Evolutionary conservation across 2,888 invertebrate species (phyloP), one percentile per base, ranked within the genome.

Genomic region (Rhagium mordax): DNA sequence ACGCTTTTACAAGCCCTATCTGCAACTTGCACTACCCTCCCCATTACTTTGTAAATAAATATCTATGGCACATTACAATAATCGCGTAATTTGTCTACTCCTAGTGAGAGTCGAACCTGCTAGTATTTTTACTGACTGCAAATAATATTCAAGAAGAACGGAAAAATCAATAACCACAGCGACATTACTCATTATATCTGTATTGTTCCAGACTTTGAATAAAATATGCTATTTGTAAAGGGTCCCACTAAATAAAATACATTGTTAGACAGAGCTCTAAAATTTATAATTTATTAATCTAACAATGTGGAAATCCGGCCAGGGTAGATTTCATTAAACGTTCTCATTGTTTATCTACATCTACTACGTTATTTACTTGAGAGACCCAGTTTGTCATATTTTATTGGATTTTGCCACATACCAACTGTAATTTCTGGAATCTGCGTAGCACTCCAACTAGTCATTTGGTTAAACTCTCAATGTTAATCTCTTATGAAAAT

Each of bases 271-370:
- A 57, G 21, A 27, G 55, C 55, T n/a, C 55, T 27, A 57, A 27
- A 24, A 57, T 57, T 57, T 57, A 57, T 57, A 57, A 57, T 57
- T 57, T 57, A 57, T n/a, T 13, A 57, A 57, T 24, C n/a, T 7
- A 27, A 27, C 55, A 57, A 27, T 57, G 27, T 6, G 55, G 27
- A 57, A 27, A 24, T 27, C 55, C 27, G 27, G 27, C 55, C 27
- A 57, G 55, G 27, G 27, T 27, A 15, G 55, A 57, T 57, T 27
- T 57, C 27, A 27, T 57, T 24, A 57, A 15, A 15, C 55, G 24
- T 27, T 24, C 27, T n/a, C 55, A 24, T 24, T 57, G 27, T 57
- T 57, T 57, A 27, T 57, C 27, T 57, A 57, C 55, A 57, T 27
- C 55, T 55, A 57, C 24, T 57, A 57, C 27, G 55, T 27, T n/a